Percentiles rank a stretch among this genome's conserved stretches.
These are phyloP conservation scores for Hypomecis atomaria DNA, from an alignment of 2,888 invertebrate species.

Conservation along the genomic window DNA sequence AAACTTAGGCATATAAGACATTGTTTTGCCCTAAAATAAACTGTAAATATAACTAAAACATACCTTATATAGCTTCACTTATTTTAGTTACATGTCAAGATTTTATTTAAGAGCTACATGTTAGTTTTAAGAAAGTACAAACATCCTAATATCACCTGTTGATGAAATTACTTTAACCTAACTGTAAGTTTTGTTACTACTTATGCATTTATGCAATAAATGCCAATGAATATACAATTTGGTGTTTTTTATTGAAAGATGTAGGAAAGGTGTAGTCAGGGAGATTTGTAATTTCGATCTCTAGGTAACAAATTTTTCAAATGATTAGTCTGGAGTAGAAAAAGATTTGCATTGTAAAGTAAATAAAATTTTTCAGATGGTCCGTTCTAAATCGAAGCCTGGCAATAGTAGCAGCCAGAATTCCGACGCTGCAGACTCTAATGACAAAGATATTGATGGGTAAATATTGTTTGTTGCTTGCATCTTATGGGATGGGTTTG, in stretches of 20 bases:
- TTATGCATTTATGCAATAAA: constrained; percentile 25
- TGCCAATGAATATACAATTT: constrained; percentile 23
- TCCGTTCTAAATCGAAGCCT: constrained; percentile 73
- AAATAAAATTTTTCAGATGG: constrained; percentile 74
- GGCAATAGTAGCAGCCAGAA: constrained; percentile 71
- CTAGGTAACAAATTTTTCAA: constrained; percentile 26
- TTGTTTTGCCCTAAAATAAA: constrained; percentile 4
- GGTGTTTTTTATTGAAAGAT: constrained; percentile 34
- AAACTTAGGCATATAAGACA: constrained; percentile 8
- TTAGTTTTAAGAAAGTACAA: constrained; percentile 27
- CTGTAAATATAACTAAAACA: neutral
- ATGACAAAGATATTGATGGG: constrained; percentile 79
- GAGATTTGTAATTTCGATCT: neutral
- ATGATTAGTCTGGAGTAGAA: neutral
- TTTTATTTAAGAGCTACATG: constrained; percentile 8
- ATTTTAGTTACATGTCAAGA: constrained; percentile 1
- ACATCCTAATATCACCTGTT: neutral
- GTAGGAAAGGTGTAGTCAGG: neutral
- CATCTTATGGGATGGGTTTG: constrained; percentile 25
- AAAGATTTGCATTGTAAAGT: constrained; percentile 33
- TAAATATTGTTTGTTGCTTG: constrained; percentile 62
- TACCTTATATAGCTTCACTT: constrained; percentile 11
- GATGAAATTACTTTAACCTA: neutral
- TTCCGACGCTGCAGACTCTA: constrained; percentile 70
- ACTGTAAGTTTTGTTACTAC: neutral